Percentiles rank a stretch among this genome's conserved stretches.
These are phyloP conservation scores for Apis florea DNA, from an alignment of 1,140 invertebrate species.

Conservation along the genomic window DNA sequence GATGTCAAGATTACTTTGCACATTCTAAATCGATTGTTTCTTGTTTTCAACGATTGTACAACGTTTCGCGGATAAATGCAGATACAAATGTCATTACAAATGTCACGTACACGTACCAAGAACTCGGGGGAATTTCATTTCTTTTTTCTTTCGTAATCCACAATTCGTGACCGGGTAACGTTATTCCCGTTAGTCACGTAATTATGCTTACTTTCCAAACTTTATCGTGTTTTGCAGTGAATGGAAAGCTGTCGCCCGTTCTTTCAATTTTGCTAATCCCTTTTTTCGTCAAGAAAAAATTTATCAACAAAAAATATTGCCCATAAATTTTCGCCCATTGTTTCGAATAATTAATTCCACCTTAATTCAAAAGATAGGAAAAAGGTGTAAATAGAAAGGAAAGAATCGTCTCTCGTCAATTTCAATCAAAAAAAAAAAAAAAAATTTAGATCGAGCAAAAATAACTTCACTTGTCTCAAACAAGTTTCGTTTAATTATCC, in stretches of 20 bases:
- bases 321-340: too few relatives aligned
- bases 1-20: too few relatives aligned
- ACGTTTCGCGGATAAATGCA: neutral
- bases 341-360: too few relatives aligned
- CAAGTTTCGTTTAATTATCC: too few relatives aligned
- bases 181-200: slow-evolving; percentile 56
- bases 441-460: too few relatives aligned
- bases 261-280: neutral
- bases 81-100: slow-evolving; percentile 33
- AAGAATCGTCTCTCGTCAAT: too few relatives aligned
- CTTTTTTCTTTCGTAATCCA: slow-evolving; percentile 35
- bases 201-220: slow-evolving; percentile 66
- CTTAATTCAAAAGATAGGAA: too few relatives aligned
- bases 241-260: neutral
- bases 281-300: too few relatives aligned
- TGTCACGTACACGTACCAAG: slow-evolving; percentile 27
- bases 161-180: slow-evolving; percentile 19
- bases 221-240: slow-evolving; percentile 14
- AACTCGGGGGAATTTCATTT: slow-evolving; percentile 14
- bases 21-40: slow-evolving; percentile 6
- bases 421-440: too few relatives aligned
- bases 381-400: too few relatives aligned
- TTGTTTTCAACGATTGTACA: neutral
- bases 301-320: too few relatives aligned
- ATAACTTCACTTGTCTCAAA: too few relatives aligned